These are phyloP conservation scores for Wiebesia pumilae DNA, from an alignment of 1,140 invertebrate genomes.

Conservation along the genomic window DNA sequence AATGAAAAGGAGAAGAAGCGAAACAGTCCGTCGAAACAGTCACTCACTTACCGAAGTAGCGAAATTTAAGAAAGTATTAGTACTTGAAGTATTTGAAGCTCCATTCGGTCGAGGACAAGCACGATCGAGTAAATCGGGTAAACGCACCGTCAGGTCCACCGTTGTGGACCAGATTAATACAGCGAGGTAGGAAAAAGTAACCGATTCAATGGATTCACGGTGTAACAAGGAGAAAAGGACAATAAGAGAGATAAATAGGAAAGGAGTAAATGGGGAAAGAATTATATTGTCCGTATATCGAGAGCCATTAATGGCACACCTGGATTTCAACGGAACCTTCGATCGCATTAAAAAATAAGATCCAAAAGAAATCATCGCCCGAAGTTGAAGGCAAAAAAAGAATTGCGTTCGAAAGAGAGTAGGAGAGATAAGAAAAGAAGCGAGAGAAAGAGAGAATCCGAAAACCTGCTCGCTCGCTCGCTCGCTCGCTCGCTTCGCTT, in stretches of 20 bases:
- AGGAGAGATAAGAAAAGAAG: neutral
- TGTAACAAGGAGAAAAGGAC: neutral
- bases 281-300: neutral
- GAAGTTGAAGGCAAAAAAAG: neutral
- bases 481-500: constrained; percentile 10
- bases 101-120: no score
- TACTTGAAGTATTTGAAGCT: no score
- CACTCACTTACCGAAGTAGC: no score
- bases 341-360: neutral
- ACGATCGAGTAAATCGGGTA: no score
- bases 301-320: constrained; percentile 31
- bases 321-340: constrained; percentile 12
- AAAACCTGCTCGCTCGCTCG: constrained; percentile 17
- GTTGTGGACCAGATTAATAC: neutral
- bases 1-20: no score
- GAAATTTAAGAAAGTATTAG: no score
- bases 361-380: neutral
- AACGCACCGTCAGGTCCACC: no score
- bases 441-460: neutral
- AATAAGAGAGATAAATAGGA: neutral
- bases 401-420: neutral
- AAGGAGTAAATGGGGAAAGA: neutral
- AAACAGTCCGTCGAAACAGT: no score
- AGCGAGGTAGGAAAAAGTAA: neutral
- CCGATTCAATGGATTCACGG: neutral